These are phyloP conservation scores for Zootermopsis nevadensis DNA, from an alignment of 2,888 invertebrate species.

Conservation along the genomic window DNA sequence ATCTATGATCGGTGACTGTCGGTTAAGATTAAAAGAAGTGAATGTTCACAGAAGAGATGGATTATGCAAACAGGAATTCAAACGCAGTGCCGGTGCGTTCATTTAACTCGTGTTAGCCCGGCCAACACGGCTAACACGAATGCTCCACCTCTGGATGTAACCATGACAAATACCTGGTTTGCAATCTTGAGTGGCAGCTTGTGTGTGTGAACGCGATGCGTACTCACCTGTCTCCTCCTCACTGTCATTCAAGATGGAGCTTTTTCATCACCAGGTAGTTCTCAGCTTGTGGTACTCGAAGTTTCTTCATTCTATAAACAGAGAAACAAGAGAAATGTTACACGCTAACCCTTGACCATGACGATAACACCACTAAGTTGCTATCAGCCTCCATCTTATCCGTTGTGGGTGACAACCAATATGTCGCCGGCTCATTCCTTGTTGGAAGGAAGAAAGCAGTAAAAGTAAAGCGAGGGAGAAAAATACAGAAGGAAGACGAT, in stretches of 20 bases:
- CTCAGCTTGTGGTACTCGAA: background rate
- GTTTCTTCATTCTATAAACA: background rate
- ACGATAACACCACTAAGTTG: no score
- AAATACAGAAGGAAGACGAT: slow-evolving; percentile 46
- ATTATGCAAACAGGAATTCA: background rate
- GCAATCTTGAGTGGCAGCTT: background rate
- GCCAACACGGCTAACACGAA: no score
- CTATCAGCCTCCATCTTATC: no score
- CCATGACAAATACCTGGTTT: background rate
- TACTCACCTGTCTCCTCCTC: background rate
- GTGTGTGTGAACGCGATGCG: background rate
- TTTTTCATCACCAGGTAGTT: background rate
- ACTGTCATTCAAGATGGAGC: background rate
- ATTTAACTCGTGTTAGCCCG: no score
- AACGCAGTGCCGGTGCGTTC: no score
- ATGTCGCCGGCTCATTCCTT: no score
- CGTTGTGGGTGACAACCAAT: no score
- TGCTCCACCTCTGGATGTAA: no score
- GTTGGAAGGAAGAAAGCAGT: background rate
- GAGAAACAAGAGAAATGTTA: background rate
- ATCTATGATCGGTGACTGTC: background rate
- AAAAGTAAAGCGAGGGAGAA: slow-evolving; percentile 20
- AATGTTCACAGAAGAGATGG: background rate
- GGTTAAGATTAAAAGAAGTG: background rate
- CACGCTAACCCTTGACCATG: no score